Evolutionary conservation across 1,140 invertebrate genomes (phyloP), one percentile per base, ranked within the genome.

Genomic region (Dendrolimus punctatus): DNA sequence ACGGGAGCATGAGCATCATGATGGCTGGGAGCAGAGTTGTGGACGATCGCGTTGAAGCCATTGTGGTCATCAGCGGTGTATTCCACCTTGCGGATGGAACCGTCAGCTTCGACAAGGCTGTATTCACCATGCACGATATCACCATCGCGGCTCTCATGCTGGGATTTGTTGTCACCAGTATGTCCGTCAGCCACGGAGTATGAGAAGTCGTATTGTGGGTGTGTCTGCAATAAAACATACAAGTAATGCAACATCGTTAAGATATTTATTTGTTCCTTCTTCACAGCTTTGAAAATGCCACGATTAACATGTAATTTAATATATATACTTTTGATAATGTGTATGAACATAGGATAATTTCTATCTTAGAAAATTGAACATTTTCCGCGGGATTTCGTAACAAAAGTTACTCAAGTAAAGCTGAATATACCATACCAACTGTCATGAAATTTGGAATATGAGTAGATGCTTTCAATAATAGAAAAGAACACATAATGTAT

Each of bases 41-140:
- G 88, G 6, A 93, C 91, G 36, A 91, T 80, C 4, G 92, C 91
- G 76, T 92, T 90, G 74, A 92, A 91, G 39, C 66, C 66, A 51
- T 60, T 56, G 59, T 68, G 62, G 36, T 57, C 52, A 38, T 68
- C 62, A 47, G 66, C 66, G 55, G 62, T 54, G 57, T 68, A 68
- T 39, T 64, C n/a, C 2, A 68, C 66, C 43, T 39, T 58, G 43
- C 66, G 66, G 44, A 68, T 57, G 10, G 66, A 68, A 39, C 66
- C 66, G 40, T 68, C 66, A 49, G 66, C 57, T 45, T 68, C 52
- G n/a, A 68, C 10, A 51, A 64, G 59, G 8, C 54, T 57, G 65
- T 68, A 68, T 40, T 64, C 53, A 39, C 65, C 65, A 51, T 60
- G 56, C 10, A 68, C 64, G 40, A 53, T 60, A 45, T 66, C 64